phyloP scores from a whole-genome alignment of 2,888 invertebrate species.

The Rotaria socialis region DNA sequence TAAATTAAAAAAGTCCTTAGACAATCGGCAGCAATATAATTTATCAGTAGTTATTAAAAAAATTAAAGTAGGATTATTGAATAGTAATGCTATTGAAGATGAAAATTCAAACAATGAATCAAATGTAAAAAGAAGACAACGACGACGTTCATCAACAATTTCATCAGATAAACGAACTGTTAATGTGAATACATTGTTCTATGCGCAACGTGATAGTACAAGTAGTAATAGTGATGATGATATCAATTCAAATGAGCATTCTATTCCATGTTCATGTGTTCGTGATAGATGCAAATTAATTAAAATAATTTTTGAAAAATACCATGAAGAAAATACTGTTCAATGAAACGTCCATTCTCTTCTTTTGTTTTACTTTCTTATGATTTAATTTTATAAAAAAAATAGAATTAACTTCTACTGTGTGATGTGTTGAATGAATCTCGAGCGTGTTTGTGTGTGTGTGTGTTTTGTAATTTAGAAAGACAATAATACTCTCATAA shows the following conservation, averaged over 20 bases:
- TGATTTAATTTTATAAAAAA: neutral
- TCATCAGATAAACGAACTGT: neutral
- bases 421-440: neutral
- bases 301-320: conserved; percentile 52
- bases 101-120: conserved; percentile 36
- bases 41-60: conserved; percentile 49
- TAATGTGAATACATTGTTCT: conserved; percentile 40
- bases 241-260: conserved; percentile 50
- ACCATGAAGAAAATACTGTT: conserved; percentile 48
- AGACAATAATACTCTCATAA: neutral
- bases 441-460: neutral
- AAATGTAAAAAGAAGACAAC: neutral
- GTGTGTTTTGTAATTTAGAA: neutral
- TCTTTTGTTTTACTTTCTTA: neutral
- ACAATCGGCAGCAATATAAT: conserved; percentile 50
- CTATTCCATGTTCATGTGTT: conserved; percentile 53
- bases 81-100: conserved; percentile 23
- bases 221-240: conserved; percentile 47
- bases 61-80: neutral
- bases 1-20: neutral
- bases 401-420: neutral
- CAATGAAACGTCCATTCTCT: neutral
- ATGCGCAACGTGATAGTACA: neutral
- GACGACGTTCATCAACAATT: conserved; percentile 23
- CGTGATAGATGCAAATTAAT: conserved; percentile 52